These are phyloP conservation scores for Melierax canorus DNA, from an alignment of 2,113 vertebrate species.

Conservation along the genomic window DNA sequence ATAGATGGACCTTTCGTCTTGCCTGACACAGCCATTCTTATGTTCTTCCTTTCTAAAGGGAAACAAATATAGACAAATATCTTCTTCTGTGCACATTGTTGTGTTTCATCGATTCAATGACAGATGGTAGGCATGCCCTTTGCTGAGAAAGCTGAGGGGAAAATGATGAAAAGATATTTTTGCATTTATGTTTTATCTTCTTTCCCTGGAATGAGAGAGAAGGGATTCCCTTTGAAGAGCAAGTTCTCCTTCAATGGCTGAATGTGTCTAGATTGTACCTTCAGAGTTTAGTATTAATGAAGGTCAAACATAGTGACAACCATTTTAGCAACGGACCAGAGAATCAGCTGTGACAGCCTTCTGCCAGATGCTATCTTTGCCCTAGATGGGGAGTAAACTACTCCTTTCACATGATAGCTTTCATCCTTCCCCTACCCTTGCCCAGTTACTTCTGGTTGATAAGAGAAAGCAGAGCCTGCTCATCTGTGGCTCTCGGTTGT, in stretches of 20 bases:
- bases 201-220: background rate
- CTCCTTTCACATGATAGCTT: background rate
- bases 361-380: background rate
- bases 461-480: background rate
- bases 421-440: background rate
- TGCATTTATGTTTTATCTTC: background rate
- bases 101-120: background rate
- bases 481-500: background rate
- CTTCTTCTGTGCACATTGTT: background rate
- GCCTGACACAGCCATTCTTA: background rate
- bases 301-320: background rate
- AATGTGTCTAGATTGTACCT: background rate
- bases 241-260: background rate
- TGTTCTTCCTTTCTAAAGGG: background rate
- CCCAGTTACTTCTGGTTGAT: background rate
- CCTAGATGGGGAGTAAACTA: background rate
- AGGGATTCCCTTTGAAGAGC: background rate
- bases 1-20: background rate
- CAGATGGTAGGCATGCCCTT: background rate
- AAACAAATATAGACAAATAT: background rate
- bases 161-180: background rate
- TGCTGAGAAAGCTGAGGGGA: background rate
- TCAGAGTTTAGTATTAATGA: background rate
- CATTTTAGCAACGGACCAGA: background rate
- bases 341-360: background rate